A percentile compares a stretch with the other conserved stretches of the same genome.
Evolutionary conservation across 2,888 invertebrate species (phyloP).

Genomic region (Laothoe populi): DNA sequence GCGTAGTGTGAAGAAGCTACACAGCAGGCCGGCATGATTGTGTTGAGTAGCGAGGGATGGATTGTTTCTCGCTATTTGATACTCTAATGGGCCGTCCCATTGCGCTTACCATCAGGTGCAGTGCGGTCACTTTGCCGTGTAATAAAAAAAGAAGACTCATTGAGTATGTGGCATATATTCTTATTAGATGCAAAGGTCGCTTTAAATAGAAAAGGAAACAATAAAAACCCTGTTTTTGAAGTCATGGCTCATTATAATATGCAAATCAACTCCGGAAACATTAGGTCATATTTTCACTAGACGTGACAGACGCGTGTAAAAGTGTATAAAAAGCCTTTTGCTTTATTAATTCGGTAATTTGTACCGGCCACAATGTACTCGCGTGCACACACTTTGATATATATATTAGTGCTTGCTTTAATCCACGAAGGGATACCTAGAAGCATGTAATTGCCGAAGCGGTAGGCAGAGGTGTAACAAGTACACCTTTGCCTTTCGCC

Average conservation of each 20-base stretch:
- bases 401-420: too few relatives aligned
- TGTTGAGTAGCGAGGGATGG: too few relatives aligned
- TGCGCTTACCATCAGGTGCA: too few relatives aligned
- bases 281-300: slow-evolving; percentile 5
- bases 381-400: neutral
- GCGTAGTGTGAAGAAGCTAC: too few relatives aligned
- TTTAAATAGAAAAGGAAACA: neutral
- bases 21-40: too few relatives aligned
- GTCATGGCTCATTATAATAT: neutral
- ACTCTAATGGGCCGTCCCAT: too few relatives aligned
- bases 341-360: slow-evolving; percentile 5
- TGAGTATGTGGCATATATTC: too few relatives aligned
- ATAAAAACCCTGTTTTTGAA: neutral
- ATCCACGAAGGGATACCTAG: neutral
- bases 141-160: too few relatives aligned
- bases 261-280: slow-evolving; percentile 10
- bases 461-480: neutral
- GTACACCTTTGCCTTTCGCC: too few relatives aligned
- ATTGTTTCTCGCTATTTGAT: too few relatives aligned
- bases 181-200: too few relatives aligned
- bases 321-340: neutral
- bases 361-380: neutral
- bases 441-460: neutral
- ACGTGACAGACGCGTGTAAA: neutral
- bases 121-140: too few relatives aligned